Base-by-base conservation (phyloP, 2,888 invertebrate genomes). In the Plagodis dolabraria region DNA sequence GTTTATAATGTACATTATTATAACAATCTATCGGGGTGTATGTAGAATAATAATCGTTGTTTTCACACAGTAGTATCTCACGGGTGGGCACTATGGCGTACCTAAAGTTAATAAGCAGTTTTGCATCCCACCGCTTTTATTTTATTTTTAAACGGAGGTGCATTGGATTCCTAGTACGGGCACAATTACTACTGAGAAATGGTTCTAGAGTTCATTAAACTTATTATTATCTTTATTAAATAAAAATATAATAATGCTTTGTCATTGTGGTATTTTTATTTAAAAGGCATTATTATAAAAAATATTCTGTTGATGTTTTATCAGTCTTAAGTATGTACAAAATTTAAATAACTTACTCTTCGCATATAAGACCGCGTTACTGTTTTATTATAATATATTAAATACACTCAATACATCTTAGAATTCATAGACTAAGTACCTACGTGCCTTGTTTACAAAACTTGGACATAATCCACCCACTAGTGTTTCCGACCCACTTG, bases 1-100 rank as follows among this genome's bases (percentile, higher is more conserved):
- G 8, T 43, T 56, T 54, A 54, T 57, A 61, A 47, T 57, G 60
- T 55, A 55, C 55, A 9, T 35, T 35, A 33, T 57, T 57, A 53
- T 50, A 54, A 63, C 57, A 54, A 45, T 9, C 22, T 33, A 22
- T 45, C 56, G 53, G 52, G 10, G 47, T 44, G 47, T 36, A 22
- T 22, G 22, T 22, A 2, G 22, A 22, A 44, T 57, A 53, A 59
- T 59, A 47, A 59, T 54, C 46, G 53, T 49, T 59, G 53, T 57
- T 60, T 55, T 58, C 38, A n/a, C 42, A 54, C 38, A 47, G 33
- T 50, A 47, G 54, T 51, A 38, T 46, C 51, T 48, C 38, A 49
- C 35, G 55, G 57, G 47, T 59, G 57, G 53, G 43, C 49, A 49
- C 52, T 47, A 47, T 7, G 10, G 45, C 45, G 22, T 42, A 8